Evolutionary conservation across 1,140 invertebrate genomes (phyloP), one percentile per base, ranked within the genome.

Genomic region (Drosophila rufa): DNA sequence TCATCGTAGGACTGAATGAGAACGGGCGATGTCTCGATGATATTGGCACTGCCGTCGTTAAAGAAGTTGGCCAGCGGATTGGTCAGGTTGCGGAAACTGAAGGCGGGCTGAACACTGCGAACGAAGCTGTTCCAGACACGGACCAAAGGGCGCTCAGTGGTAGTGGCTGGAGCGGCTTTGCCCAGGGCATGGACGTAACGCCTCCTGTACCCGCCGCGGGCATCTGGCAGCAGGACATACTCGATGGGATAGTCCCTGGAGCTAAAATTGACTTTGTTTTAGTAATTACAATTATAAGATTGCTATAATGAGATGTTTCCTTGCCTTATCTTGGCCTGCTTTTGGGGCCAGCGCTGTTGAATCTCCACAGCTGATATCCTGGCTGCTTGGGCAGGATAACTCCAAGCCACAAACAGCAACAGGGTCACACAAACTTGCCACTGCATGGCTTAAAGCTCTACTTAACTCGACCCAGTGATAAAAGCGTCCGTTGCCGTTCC

Each of bases 51-150:
- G 30, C 91, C 86, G 46, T 91, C 80, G 17, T 78, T 92, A 12
- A 92, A 91, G 0, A 92, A 59, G 56, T 92, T 92, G 0, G 71
- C 76, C 38, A 92, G 47, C 2, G 91, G 87, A 76, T 87, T 92
- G 7, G 91, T 91, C 51, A 92, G 47, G 69, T 92, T 92, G n/a
- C 82, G 76, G 0, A 79, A 46, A 27, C 78, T 80, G 22, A 92
- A 75, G 7, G 80, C 56, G 4, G 91, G 78, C 25, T 79, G 86
- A 14, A 92, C 82, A 42, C 79, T 92, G 25, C 91, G 91, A 4
- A 92, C 62, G n/a, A 92, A 80, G 45, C 68, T 91, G 17, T 92
- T 89, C 91, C 91, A 92, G 12, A 83, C 82, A 0, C 80, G 70
- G 4, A 90, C 56, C n/a, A 92, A 64, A 0, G 91, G 86, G 4